A percentile compares a stretch with the other conserved stretches of the same genome.
phyloP scores from a whole-genome alignment of 2,113 vertebrate species.

The Phylloscopus trochiloides region DNA sequence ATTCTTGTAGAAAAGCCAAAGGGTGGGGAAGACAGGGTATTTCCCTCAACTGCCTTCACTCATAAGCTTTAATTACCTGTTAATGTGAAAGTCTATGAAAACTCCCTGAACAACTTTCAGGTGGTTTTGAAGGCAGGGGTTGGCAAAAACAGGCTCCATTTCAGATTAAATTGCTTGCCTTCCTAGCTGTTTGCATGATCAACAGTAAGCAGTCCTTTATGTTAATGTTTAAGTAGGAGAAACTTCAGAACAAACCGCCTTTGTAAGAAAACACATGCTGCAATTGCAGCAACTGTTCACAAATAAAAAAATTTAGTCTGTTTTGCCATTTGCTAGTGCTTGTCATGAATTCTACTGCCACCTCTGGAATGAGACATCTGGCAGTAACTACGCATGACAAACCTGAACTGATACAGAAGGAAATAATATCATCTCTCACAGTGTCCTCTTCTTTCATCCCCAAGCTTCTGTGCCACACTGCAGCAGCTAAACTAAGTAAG shows the following conservation, averaged over 20 bases:
- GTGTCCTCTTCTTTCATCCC: background rate
- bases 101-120: background rate
- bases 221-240: background rate
- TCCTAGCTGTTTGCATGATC: background rate
- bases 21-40: background rate
- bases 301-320: background rate
- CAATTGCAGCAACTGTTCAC: background rate
- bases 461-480: background rate
- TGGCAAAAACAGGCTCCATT: background rate
- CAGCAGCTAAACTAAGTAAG: background rate
- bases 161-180: background rate
- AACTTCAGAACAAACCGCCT: background rate
- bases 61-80: background rate
- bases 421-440: background rate
- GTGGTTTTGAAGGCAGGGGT: background rate
- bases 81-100: background rate
- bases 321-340: background rate
- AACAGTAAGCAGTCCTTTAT: background rate
- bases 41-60: background rate
- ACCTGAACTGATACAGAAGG: background rate
- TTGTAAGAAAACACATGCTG: background rate
- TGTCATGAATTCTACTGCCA: background rate
- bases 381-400: background rate
- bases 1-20: slow-evolving; percentile 9
- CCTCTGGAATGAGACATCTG: background rate